phyloP scores from a whole-genome alignment of 2,113 vertebrate species.

The Gulo gulo region DNA sequence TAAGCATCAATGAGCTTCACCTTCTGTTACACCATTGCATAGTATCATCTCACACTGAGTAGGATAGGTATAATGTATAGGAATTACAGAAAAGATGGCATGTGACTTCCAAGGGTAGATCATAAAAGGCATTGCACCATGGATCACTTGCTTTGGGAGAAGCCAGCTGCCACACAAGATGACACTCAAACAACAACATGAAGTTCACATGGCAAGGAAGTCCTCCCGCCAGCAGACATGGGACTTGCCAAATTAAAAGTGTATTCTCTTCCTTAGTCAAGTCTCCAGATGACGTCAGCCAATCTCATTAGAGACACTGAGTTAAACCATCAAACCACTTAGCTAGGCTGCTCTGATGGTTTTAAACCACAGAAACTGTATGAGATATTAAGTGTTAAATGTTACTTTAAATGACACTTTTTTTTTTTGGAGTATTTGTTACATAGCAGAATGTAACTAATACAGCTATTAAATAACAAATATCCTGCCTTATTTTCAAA shows the following conservation, averaged over 20 bases:
- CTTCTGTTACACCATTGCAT: background rate
- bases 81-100: background rate
- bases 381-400: background rate
- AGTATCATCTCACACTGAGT: background rate
- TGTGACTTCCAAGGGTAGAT: background rate
- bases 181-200: background rate
- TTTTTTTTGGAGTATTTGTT: background rate
- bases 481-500: background rate
- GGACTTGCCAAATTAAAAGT: background rate
- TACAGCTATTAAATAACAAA: background rate
- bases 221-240: background rate
- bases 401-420: background rate
- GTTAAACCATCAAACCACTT: background rate
- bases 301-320: background rate
- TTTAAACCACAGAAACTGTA: background rate
- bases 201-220: background rate
- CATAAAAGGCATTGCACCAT: background rate
- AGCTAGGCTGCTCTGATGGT: background rate
- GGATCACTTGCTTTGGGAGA: background rate
- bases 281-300: background rate
- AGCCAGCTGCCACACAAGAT: background rate
- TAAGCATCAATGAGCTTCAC: background rate
- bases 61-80: background rate
- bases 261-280: background rate
- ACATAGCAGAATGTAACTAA: background rate